These are phyloP conservation scores for Garra rufa DNA, from an alignment of 2,113 vertebrate genomes.

Conservation along the genomic window DNA sequence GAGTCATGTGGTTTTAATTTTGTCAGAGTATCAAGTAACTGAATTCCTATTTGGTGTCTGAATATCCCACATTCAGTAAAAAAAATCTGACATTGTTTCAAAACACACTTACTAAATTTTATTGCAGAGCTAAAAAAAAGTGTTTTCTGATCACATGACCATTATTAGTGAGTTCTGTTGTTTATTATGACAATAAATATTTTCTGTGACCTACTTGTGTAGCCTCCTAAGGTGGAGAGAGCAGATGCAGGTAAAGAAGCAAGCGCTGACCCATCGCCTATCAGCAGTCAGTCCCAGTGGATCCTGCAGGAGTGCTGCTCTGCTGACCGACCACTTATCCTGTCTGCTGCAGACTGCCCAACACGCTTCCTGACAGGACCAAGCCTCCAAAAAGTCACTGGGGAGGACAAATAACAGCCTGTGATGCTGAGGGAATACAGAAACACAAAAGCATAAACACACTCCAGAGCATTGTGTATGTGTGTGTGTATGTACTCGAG, in stretches of 20 bases:
- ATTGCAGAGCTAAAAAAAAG: not conserved
- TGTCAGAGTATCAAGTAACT: not conserved
- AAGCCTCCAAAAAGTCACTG: slow-evolving; percentile 18
- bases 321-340: slow-evolving; percentile 54
- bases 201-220: not conserved
- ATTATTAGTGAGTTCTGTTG: not conserved
- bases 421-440: slow-evolving; percentile 37
- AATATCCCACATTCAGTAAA: not conserved
- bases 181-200: not conserved
- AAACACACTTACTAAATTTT: not conserved
- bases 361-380: slow-evolving; percentile 35
- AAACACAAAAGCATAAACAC: slow-evolving; percentile 35
- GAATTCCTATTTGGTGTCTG: not conserved
- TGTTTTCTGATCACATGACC: not conserved
- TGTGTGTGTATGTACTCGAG: not conserved
- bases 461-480: slow-evolving; percentile 21
- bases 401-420: slow-evolving; percentile 35
- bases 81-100: not conserved
- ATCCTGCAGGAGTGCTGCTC: slow-evolving; percentile 18
- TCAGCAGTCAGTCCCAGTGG: slow-evolving; percentile 44
- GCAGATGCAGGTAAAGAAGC: not conserved
- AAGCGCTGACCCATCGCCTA: slow-evolving; percentile 40
- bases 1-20: no score
- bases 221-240: not conserved
- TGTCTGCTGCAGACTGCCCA: slow-evolving; percentile 43